Base-by-base conservation (phyloP, 2,797 vertebrate species). In the Hyperoplus immaculatus region DNA sequence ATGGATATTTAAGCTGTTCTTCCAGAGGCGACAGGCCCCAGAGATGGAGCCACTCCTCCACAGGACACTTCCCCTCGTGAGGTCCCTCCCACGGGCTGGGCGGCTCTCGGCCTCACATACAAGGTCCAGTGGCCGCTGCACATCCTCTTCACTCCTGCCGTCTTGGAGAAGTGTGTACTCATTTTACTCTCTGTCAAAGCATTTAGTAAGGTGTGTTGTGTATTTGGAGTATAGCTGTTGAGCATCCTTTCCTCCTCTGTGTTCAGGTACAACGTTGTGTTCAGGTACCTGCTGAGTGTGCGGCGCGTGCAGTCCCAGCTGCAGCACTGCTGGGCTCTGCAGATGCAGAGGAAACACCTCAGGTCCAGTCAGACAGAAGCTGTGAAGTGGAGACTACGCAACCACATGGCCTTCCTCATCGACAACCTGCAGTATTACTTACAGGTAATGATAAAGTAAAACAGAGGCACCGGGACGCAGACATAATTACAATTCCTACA, bases 361-460 rank as follows among this genome's bases (percentile, higher is more conserved):
- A 96, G 96, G 72, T 98, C 97, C 21, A 97, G 96, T 88, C 95
- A 96, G 89, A 97, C 95, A 0, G 97, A 97, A 0, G 97, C 97
- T 0, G 91, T 97, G 39, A 99, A 99, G 91, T 99, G 97, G 96
- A 95, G 97, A 39, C 94, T 99, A 4, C 96, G 98, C 72, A 98
- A 99, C 83, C 98, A 99, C 94, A 99, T 99, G 98, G 97, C 97
- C 0, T 99, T 99, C 87, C 82, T 99, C 15, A 98, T 99, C 45
- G 98, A 99, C 85, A 99, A 99, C 88, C 96, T 99, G 82, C 98
- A 99, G 90, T 99, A 99, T 87, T 99, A 99, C 78, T 82, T 99
- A 21, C 98, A 99, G 97, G 98, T 99, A 51, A 60, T 0, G 15
- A 5, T 0, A 0, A 15, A 5, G 36, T 9, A 16, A 43, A 6